Evolutionary conservation across 1,140 invertebrate species (phyloP).

Genomic region (Nephila pilipes): DNA sequence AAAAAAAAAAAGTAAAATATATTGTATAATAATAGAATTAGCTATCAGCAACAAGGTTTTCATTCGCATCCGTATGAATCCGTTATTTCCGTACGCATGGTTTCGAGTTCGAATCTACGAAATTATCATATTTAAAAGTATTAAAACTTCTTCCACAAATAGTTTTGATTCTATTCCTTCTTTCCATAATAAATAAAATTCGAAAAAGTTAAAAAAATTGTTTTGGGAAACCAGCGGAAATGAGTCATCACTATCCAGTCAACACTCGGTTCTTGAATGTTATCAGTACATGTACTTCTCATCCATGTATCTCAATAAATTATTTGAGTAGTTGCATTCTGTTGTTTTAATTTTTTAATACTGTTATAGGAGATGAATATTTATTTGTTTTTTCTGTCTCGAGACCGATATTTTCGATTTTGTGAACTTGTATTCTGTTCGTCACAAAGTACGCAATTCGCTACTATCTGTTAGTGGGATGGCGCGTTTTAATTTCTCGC

Average conservation of each 20-base stretch:
- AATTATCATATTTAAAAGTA: background rate
- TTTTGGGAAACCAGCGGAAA: background rate
- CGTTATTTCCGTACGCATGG: background rate
- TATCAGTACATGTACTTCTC: constrained; percentile 24
- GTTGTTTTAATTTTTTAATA: background rate
- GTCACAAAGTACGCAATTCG: constrained; percentile 27
- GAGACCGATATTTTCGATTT: background rate
- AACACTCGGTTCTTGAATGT: background rate
- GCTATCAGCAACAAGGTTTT: background rate
- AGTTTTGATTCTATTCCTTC: background rate
- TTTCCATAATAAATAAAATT: background rate
- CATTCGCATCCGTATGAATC: background rate
- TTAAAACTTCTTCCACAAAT: background rate
- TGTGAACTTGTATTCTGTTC: constrained; percentile 9
- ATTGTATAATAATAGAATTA: background rate
- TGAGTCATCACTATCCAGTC: constrained; percentile 22
- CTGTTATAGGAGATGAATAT: background rate
- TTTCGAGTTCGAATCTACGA: background rate
- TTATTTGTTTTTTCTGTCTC: background rate
- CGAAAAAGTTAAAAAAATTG: constrained; percentile 12
- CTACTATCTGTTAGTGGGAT: background rate
- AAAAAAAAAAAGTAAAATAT: background rate
- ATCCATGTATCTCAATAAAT: constrained; percentile 7
- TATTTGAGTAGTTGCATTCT: background rate
- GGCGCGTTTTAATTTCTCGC: background rate